Conservation (phyloP, 2,113 vertebrate genomes). For the Laticauda colubrina region DNA sequence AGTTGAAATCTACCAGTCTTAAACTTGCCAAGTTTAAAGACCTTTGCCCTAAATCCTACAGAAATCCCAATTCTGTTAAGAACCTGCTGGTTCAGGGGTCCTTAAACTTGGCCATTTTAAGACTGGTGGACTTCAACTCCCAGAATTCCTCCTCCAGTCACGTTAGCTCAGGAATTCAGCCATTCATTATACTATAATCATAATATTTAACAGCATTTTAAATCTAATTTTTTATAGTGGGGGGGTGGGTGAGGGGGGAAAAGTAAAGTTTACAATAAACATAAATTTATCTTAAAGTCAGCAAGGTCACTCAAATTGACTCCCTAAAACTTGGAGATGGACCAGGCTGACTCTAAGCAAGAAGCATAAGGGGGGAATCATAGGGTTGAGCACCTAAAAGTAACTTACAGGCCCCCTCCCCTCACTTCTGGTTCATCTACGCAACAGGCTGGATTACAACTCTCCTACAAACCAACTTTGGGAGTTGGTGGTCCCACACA, state of each 20-base stretch:
- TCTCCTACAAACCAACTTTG: neutral
- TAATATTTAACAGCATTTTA: constrained; percentile 73
- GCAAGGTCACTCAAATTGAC: neutral
- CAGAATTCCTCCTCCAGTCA: no score
- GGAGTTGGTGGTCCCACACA: neutral
- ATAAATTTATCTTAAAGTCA: constrained; percentile 58
- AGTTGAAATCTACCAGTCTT: no score
- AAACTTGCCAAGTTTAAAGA: no score
- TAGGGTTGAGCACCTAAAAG: neutral
- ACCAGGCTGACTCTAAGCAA: neutral
- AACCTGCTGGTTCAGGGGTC: no score
- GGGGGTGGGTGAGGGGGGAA: constrained; percentile 22
- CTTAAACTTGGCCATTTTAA: no score
- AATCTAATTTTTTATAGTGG: constrained; percentile 66
- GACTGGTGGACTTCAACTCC: no score
- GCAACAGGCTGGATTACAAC: neutral
- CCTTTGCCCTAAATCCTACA: no score
- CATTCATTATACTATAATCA: constrained; percentile 73
- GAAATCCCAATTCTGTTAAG: no score
- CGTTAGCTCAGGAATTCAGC: constrained; percentile 34
- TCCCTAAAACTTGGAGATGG: neutral
- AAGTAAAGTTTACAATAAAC: constrained; percentile 76
- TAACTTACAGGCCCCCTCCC: neutral
- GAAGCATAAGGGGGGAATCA: neutral
- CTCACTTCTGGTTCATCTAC: neutral